These are phyloP conservation scores for Cololabis saira DNA, from an alignment of 2,113 vertebrate species.

Conservation along the genomic window DNA sequence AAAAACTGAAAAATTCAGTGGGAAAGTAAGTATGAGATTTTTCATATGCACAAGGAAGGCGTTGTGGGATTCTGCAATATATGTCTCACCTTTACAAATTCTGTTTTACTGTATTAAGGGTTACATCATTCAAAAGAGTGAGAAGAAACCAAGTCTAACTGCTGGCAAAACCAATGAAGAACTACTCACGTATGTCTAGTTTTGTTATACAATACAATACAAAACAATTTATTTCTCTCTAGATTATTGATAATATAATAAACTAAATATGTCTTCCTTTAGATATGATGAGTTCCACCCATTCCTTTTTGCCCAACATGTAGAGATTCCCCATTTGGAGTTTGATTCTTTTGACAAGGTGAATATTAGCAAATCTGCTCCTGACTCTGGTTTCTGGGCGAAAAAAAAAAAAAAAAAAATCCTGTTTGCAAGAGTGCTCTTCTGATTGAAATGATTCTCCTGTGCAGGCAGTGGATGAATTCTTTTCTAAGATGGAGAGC, in stretches of 20 bases:
- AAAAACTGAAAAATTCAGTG: constrained; percentile 83
- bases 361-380: constrained; percentile 5
- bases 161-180: constrained; percentile 87
- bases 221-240: background rate
- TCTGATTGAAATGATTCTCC: constrained; percentile 1
- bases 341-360: constrained; percentile 98
- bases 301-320: constrained; percentile 94
- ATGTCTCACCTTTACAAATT: background rate
- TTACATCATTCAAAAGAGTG: constrained; percentile 94
- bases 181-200: constrained; percentile 90
- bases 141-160: constrained; percentile 91
- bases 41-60: background rate
- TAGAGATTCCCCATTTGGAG: constrained; percentile 87
- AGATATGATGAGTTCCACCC: constrained; percentile 99
- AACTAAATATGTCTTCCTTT: constrained; percentile 56
- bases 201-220: background rate
- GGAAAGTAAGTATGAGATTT: constrained; percentile 82
- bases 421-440: background rate
- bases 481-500: constrained; percentile 97
- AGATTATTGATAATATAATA: background rate
- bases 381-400: background rate
- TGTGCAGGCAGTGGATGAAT: constrained; percentile 93
- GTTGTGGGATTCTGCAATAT: background rate
- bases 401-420: background rate
- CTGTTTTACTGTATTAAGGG: constrained; percentile 80